Evolutionary conservation across 2,888 invertebrate species (phyloP).

Genomic region (Phyto melanocephala): DNA sequence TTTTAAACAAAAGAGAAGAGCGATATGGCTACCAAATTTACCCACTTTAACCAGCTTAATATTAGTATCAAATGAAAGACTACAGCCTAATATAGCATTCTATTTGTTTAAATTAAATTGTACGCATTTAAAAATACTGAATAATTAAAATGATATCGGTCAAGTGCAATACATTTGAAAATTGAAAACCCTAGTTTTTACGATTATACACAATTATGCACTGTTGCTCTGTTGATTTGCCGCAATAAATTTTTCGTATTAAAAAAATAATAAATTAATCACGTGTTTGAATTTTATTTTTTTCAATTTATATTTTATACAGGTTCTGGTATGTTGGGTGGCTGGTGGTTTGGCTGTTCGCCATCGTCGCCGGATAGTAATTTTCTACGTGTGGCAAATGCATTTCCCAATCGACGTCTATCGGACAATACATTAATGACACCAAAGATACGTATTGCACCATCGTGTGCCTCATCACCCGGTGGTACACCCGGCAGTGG

Average conservation of each 20-base stretch:
- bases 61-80: no score
- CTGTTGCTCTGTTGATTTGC: neutral
- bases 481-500: slow-evolving; percentile 86
- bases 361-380: slow-evolving; percentile 91
- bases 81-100: no score
- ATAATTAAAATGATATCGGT: no score
- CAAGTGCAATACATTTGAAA: no score
- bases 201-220: no score
- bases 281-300: neutral
- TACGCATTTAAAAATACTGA: no score
- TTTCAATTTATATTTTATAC: slow-evolving; percentile 60
- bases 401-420: slow-evolving; percentile 91
- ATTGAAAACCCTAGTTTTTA: no score
- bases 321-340: slow-evolving; percentile 84
- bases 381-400: slow-evolving; percentile 90
- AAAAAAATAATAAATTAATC: neutral
- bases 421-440: slow-evolving; percentile 96
- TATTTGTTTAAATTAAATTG: no score
- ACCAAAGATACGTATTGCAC: slow-evolving; percentile 92
- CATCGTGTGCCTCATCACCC: slow-evolving; percentile 92
- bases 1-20: no score
- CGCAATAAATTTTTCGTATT: neutral
- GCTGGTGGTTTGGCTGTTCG: slow-evolving; percentile 91
- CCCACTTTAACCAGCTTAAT: no score
- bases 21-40: no score